Base-by-base conservation (phyloP, 37 sponge, comb jelly and placozoan species). In the Haliclona indistincta region DNA sequence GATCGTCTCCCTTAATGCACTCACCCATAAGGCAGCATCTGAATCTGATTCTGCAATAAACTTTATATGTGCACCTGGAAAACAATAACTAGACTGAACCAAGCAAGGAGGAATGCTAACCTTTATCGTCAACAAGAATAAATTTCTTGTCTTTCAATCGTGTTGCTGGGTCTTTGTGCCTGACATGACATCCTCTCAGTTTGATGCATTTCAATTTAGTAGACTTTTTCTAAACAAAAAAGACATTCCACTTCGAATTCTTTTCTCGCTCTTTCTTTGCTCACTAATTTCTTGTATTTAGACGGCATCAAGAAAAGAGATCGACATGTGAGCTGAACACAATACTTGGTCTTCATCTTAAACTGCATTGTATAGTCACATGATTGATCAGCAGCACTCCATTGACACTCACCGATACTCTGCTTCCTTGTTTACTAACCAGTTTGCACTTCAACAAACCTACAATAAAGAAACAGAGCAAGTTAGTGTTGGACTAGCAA, bases 111-210 rank as follows among this genome's bases (percentile, higher is more conserved):
- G 62, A 0, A 67, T 15, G 39, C 37, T 36, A 1, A 73, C 74
- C 74, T 54, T 13, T 56, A 30, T 30, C 38, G 38, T 87, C 81
- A 26, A 56, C 45, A 11, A 87, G 29, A 11, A 87, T 68, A 54
- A 87, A 87, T 55, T 74, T 54, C 34, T 68, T 70, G 41, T 87
- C 87, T 41, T 51, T 75, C 28, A 73, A 54, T 61, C 71, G 77
- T 34, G 52, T 63, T 23, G 15, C 43, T 47, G 86, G 53, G 25
- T 85, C 86, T 33, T 51, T 39, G 60, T 79, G 67, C 44, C 66
- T 79, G 58, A 86, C 74, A 37, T 67, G 60, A 33, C 86, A 74
- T 6, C 41, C 61, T 5, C 35, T 71, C 42, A 84, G 55, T 25
- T 47, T 28, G 37, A 73, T 43, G 22, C 41, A 25, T 3, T 49